Base-by-base conservation (phyloP, 2,888 invertebrate species). In the Keiferia lycopersicella region DNA sequence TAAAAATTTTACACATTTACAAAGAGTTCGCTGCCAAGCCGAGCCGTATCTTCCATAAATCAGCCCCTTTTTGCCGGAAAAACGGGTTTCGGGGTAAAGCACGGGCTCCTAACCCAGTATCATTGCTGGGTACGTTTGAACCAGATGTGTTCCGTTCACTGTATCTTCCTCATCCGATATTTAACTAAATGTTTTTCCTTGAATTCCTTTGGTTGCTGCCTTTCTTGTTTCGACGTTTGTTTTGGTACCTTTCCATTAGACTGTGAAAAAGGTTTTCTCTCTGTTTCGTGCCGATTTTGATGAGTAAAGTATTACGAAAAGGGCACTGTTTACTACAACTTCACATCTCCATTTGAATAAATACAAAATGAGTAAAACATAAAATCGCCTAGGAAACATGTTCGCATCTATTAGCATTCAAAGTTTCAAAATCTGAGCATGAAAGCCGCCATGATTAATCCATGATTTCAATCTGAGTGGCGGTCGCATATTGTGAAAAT, bases 41-140 rank as follows among this genome's bases (percentile, higher is more conserved):
- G 45, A 45, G 60, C 45, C 45, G 58, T 60, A 60, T 60, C 60
- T 60, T 3, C 45, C 6, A 60, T 60, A 60, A 60, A 60, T 60
- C 60, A 60, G 18, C 45, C 18, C 60, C 48, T 58, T 60, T 60
- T 60, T 60, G 60, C 60, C 10, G 10, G 58, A 38, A 45, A 30
- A 60, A 60, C 60, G 45, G 45, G 16, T 22, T 45, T 16, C 14
- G 22, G 16, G 45, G 22, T 45, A 60, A 60, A 60, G 45, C 60
- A 60, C 45, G 60, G 45, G 60, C 38, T 59, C 41, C 60, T 45
- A 60, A 30, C 60, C 20, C 60, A 45, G 60, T 60, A 22, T 14
- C 51, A 53, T 53, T 53, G 51, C 22, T 53, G 22, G 51, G 22
- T 53, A 16, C 45, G 51, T 26, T 26, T 22, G 48, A 26, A 60